Percentiles rank a stretch among this genome's conserved stretches.
Evolutionary conservation across 2,797 vertebrate species (phyloP).

Genomic region (Ptychadena robeensis): DNA sequence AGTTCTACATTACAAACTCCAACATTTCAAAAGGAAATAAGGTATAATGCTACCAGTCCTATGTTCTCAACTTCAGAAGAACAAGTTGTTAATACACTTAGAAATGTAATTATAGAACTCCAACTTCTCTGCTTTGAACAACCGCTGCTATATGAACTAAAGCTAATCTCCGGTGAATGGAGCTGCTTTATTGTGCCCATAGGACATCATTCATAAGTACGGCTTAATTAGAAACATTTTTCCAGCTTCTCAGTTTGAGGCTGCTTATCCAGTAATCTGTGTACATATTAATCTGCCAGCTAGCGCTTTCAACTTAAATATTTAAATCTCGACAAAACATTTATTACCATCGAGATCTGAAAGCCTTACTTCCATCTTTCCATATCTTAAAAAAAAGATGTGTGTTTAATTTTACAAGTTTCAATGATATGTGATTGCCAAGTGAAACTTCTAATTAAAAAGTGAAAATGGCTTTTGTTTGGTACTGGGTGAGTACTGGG

Average conservation of each 20-base stretch:
- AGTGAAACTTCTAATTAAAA: neutral
- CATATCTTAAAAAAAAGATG: neutral
- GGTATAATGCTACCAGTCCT: neutral
- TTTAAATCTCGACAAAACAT: neutral
- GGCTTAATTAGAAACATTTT: slow-evolving; percentile 54
- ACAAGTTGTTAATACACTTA: slow-evolving; percentile 9
- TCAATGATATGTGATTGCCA: neutral
- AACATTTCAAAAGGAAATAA: neutral
- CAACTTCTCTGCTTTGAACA: slow-evolving; percentile 19
- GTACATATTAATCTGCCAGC: slow-evolving; percentile 24
- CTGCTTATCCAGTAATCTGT: slow-evolving; percentile 16
- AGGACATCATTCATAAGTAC: slow-evolving; percentile 40
- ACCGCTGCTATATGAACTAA: slow-evolving; percentile 20
- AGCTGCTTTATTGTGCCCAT: slow-evolving; percentile 34
- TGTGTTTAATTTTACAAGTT: neutral
- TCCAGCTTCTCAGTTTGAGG: slow-evolving; percentile 3
- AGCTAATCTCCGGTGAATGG: slow-evolving; percentile 30
- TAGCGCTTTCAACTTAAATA: neutral
- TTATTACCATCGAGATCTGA: neutral
- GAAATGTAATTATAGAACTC: slow-evolving; percentile 32
- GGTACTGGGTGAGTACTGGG: neutral
- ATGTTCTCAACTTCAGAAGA: neutral
- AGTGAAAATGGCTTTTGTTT: neutral
- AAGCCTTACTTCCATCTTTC: neutral
- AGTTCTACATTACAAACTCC: neutral